phyloP scores from a whole-genome alignment of 2,888 invertebrate species.

The Choreutis nemorana region DNA sequence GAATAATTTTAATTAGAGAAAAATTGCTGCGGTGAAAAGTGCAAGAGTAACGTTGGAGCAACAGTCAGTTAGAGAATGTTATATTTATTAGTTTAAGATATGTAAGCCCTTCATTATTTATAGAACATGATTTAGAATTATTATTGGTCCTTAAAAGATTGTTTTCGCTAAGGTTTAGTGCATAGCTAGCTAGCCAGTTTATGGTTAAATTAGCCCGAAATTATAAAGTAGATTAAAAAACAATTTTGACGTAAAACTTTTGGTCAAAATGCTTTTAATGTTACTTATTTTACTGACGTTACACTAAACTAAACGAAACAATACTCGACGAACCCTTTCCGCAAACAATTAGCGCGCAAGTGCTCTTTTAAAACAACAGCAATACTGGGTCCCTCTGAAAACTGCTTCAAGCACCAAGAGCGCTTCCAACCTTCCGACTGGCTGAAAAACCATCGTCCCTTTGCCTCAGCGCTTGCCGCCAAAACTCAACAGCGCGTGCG shows the following conservation, averaged over 20 bases:
- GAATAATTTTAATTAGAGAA: conserved; percentile 66
- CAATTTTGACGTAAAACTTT: too few species aligned
- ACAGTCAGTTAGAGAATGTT: too few species aligned
- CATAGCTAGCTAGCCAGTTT: too few species aligned
- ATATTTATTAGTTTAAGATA: too few species aligned
- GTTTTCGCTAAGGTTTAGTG: too few species aligned
- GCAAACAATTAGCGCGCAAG: conserved; percentile 63
- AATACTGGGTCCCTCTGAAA: conserved; percentile 42
- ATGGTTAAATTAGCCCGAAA: too few species aligned
- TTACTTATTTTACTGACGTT: conserved; percentile 27
- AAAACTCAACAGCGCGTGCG: conserved; percentile 20
- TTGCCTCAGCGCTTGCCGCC: conserved; percentile 41
- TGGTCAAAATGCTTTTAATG: too few species aligned
- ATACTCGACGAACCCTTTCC: conserved; percentile 61
- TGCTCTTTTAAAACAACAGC: conserved; percentile 52
- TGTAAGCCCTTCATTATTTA: too few species aligned
- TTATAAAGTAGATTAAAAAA: too few species aligned
- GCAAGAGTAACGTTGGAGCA: conserved; percentile 33
- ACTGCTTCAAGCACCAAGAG: conserved; percentile 19
- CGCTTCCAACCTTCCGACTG: conserved; percentile 51
- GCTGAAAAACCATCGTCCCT: conserved; percentile 37
- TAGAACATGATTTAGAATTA: too few species aligned
- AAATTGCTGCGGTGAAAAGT: conserved; percentile 53
- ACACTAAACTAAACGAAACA: conserved; percentile 41
- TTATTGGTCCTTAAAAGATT: too few species aligned